phyloP scores from a whole-genome alignment of 1,140 invertebrate genomes.

The Drosophila pachea region DNA sequence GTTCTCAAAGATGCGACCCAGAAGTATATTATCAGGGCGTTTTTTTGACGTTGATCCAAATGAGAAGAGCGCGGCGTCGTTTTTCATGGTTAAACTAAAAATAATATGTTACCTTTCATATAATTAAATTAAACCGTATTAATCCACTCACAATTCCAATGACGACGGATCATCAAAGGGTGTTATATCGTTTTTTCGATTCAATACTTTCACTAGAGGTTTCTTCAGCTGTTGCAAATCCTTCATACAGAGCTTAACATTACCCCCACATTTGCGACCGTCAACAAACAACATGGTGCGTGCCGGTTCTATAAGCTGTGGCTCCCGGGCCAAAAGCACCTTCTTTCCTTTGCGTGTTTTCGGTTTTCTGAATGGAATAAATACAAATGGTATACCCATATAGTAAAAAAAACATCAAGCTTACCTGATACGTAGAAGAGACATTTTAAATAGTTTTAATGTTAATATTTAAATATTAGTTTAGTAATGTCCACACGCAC shows the following conservation, averaged over 20 bases:
- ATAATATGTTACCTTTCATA: neutral
- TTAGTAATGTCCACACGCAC: slow-evolving; percentile 42
- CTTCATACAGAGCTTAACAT: slow-evolving; percentile 88
- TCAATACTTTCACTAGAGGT: slow-evolving; percentile 87
- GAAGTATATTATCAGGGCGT: slow-evolving; percentile 93
- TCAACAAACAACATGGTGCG: slow-evolving; percentile 92
- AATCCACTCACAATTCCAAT: slow-evolving; percentile 85
- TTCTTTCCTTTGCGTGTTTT: slow-evolving; percentile 93
- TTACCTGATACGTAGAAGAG: slow-evolving; percentile 71
- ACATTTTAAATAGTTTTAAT: slow-evolving; percentile 53
- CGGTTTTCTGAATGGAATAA: slow-evolving; percentile 83
- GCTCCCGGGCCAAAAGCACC: slow-evolving; percentile 88
- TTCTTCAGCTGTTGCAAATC: slow-evolving; percentile 94
- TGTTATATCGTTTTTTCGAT: slow-evolving; percentile 89
- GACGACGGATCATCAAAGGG: slow-evolving; percentile 91
- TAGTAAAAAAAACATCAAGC: neutral
- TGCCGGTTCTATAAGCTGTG: slow-evolving; percentile 92
- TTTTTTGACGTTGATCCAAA: slow-evolving; percentile 97
- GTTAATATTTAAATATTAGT: slow-evolving; percentile 6
- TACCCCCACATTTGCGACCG: slow-evolving; percentile 90
- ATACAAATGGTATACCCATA: neutral
- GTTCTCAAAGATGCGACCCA: slow-evolving; percentile 94
- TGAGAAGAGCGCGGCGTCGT: slow-evolving; percentile 93
- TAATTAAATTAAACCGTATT: neutral
- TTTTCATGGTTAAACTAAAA: slow-evolving; percentile 87